A percentile compares a stretch with the other conserved stretches of the same genome.
Conservation (phyloP, 2,113 vertebrate genomes). For the Bubo bubo region DNA sequence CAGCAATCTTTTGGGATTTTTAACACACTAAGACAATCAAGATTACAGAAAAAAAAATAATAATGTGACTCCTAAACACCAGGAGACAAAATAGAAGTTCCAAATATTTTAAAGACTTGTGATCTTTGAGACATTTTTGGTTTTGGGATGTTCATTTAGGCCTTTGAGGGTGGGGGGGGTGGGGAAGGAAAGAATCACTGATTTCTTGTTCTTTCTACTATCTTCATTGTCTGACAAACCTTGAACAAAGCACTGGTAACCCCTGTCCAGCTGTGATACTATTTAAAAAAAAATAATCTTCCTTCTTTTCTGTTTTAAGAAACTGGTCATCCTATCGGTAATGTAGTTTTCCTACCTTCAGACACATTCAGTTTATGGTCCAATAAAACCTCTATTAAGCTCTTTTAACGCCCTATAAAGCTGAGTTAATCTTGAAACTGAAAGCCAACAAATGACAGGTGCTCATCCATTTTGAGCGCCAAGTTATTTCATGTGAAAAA, state of each 20-base stretch:
- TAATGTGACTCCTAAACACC: background rate
- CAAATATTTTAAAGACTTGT: background rate
- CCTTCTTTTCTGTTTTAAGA: background rate
- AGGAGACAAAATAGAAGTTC: background rate
- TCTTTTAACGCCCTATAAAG: background rate
- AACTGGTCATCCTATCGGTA: background rate
- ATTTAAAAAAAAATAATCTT: background rate
- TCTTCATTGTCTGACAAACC: background rate
- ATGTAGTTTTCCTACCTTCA: background rate
- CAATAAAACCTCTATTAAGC: background rate
- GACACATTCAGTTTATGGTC: background rate
- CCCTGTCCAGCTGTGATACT: background rate
- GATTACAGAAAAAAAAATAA: background rate
- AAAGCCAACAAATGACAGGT: background rate
- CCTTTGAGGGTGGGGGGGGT: background rate
- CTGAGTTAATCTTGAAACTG: background rate
- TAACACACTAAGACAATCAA: background rate
- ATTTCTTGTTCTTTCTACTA: background rate
- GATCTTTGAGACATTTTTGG: background rate
- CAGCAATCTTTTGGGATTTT: background rate
- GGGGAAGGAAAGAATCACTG: background rate
- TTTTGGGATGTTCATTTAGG: background rate
- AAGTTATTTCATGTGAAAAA: background rate
- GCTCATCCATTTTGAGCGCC: background rate
- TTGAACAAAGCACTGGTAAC: background rate